Base-by-base conservation (phyloP, 1,140 invertebrate species). In the Elymnias hypermnestra region DNA sequence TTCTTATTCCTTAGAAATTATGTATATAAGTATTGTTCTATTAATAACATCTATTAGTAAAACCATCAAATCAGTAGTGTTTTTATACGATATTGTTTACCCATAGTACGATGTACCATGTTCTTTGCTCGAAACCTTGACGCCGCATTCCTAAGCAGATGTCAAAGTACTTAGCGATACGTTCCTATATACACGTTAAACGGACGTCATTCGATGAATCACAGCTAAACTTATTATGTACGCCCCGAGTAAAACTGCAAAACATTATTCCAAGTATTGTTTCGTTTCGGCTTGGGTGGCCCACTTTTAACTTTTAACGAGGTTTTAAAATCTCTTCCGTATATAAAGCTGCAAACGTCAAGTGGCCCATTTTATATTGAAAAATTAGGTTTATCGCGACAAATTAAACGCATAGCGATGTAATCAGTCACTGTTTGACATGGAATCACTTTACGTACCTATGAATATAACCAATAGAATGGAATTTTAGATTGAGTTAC, bases 101-200 rank as follows among this genome's bases (percentile, higher is more conserved):
- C 56, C 57, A 74, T 67, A 71, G 55, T 56, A 63, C 57, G 45
- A 52, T 25, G 19, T 12, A 12, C 36, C 25, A 17, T 39, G 37
- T 53, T 26, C 18, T 45, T 47, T 40, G 56, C 59, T 61, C 41
- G 48, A 54, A 68, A 60, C 72, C 69, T 78, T 71, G 75, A 59
- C 43, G 59, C 75, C 45, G 59, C 75, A 83, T 83, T 79, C 78
- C 73, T 62, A 50, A 57, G 51, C 62, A 69, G 64, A 76, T 78
- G 77, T 78, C 74, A 72, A 68, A 78, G 69, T 76, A 76, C 67
- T 78, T 72, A 71, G 57, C 60, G 53, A 49, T 58, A 47, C 49
- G 37, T 42, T 55, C 46, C 58, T 62, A 44, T 37, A 49, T 56
- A 62, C 47, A 57, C 46, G 61, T 53, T 53, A 10, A 58, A 10